Evolutionary conservation across 1,140 invertebrate species (phyloP), one percentile per base, ranked within the genome.

Genomic region (Calephelis nemesis): DNA sequence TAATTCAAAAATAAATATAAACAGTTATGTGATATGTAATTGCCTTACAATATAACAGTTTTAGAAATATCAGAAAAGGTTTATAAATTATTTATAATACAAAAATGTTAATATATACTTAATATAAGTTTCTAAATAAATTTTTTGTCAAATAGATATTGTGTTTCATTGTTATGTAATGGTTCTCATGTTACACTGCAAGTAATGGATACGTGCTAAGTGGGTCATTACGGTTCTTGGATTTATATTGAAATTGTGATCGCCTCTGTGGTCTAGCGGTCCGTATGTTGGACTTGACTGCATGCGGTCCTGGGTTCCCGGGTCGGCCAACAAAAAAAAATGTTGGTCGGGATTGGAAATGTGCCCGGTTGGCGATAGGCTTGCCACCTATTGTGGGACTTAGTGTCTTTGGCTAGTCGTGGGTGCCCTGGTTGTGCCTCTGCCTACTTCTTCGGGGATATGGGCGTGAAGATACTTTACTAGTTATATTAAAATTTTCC

Each of bases 21-120:
- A 65, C 67, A 67, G 68, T 54, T 69, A 72, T 82, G 80, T 82
- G 80, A 82, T 82, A 80, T 71, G 49, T 75, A 74, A 76, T 74
- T 77, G 80, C 80, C 80, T 82, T 78, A 79, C 52, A 58, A 39
- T 58, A 39, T 58, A 15, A 58, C 15, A 13, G n/a, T 58, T 58
- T 12, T 11, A 58, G 10, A 58, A 39, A 72, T 70, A 65, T 74
- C 74, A 70, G 75, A 74, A 75, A 70, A 65, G 66, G 52, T 71
- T 77, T 70, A 65, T 72, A 75, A 58, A 58, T 58, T 58, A 58
- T 58, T 58, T 58, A 58, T 58, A 58, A 30, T 58, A 30, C 52
- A 58, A 45, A 45, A 45, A 58, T 58, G 52, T 58, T 58, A 58
- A 58, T 58, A 58, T 58, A 58, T 58, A 30, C 42, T 30, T 58